A percentile compares a stretch with the other conserved stretches of the same genome.
phyloP scores from a whole-genome alignment of 2,113 vertebrate species.

The Grammomys dolichurus region DNA sequence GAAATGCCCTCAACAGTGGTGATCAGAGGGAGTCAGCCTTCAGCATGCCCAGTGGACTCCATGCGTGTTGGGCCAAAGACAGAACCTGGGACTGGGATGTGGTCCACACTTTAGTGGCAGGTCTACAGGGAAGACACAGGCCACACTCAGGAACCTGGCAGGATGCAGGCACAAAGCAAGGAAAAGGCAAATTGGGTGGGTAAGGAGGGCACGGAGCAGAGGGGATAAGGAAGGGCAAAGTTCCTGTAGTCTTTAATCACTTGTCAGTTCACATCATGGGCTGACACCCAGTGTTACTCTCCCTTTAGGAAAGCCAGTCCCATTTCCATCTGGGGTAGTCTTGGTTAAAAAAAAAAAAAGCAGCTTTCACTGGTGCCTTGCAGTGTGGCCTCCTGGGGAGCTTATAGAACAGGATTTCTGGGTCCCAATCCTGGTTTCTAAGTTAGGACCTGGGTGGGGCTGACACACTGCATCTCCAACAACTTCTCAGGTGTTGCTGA shows the following conservation, averaged over 20 bases:
- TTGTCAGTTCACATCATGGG: not conserved
- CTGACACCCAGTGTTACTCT: not conserved
- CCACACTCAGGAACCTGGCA: not conserved
- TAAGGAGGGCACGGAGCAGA: not conserved
- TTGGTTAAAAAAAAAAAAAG: not conserved
- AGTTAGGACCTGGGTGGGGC: not conserved
- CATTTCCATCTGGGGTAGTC: not conserved
- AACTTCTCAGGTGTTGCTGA: not conserved
- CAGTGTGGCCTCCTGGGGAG: not conserved
- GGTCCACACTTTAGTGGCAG: not conserved
- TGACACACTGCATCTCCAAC: not conserved
- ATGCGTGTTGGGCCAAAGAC: not conserved
- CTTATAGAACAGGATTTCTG: not conserved
- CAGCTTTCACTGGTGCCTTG: not conserved
- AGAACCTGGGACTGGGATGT: not conserved
- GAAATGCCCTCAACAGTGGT: not conserved
- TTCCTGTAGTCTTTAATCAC: not conserved
- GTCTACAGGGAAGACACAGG: not conserved
- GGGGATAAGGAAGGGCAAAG: not conserved
- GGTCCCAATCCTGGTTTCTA: not conserved
- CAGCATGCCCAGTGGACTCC: fast-evolving
- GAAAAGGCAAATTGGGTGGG: not conserved
- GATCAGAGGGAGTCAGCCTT: not conserved
- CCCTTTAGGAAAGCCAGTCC: slow-evolving; percentile 11
- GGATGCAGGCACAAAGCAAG: not conserved